Evolutionary conservation across 1,140 invertebrate species (phyloP), one percentile per base, ranked within the genome.

Genomic region (Stegodyphus mimosarum): DNA sequence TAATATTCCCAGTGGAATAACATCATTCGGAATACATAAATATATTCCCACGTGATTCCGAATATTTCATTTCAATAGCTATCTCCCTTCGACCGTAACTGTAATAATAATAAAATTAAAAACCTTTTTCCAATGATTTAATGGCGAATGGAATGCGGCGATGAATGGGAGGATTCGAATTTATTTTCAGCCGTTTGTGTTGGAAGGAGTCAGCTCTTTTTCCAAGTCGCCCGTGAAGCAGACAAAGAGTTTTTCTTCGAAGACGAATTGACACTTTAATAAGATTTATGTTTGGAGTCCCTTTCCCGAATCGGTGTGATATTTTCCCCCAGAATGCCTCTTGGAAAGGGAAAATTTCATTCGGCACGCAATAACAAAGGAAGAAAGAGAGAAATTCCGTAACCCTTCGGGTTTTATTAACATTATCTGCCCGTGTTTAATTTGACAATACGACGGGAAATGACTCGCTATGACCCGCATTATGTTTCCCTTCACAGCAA

Each of bases 181-280:
- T 83, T 83, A 83, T 83, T 83, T 33, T 83, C 55, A 72, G 15
- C 50, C 60, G 80, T 83, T 83, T 83, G 80, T 74, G 80, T 74
- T 64, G 48, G 17, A n/a, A 33, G 15, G 17, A 72, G 9, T 60
- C 55, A 72, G 70, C 70, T 64, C 69, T 73, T 83, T 83, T 64
- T 70, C 50, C 55, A 72, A 80, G 52, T 71, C 66, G 52, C 33
- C 1, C 33, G 33, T 33, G 33, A 74, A 63, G 53, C 60, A 84
- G 71, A 84, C 71, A 84, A 84, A 74, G 53, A 18, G 73, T 53
- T 84, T 84, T 75, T 70, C 72, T 55, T n/a, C 50, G 52, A 75
- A 75, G 81, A 84, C 81, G 81, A 84, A 84, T 75, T 84, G 81
- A 84, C 81, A 84, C 81, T 84, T 84, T 84, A 84, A 84, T 84